Conservation (phyloP, 2,888 invertebrate genomes). For the Ichneumoninae sp. region DNA sequence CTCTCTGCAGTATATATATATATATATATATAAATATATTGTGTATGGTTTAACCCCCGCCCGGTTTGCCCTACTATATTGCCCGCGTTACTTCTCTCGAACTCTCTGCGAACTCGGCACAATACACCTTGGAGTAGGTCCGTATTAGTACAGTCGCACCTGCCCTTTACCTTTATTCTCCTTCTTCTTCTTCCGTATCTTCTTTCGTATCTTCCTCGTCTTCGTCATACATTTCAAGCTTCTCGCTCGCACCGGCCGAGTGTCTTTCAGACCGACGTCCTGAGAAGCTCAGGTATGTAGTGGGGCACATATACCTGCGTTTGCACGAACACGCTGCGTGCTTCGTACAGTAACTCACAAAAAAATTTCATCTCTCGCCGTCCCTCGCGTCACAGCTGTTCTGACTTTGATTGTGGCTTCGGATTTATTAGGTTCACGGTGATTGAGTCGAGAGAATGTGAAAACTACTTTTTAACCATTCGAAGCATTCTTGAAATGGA, state of each 20-base stretch:
- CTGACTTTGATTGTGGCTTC: slow-evolving; percentile 53
- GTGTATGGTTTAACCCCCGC: slow-evolving; percentile 51
- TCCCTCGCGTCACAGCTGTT: slow-evolving; percentile 48
- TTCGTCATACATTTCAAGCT: slow-evolving; percentile 37
- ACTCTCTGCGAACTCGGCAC: slow-evolving; percentile 13
- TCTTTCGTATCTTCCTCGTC: slow-evolving; percentile 29
- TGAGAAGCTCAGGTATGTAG: slow-evolving; percentile 48
- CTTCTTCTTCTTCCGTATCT: slow-evolving; percentile 20
- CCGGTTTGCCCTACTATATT: slow-evolving; percentile 22
- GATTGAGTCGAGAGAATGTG: background rate
- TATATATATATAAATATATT: slow-evolving; percentile 52
- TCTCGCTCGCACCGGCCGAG: slow-evolving; percentile 13
- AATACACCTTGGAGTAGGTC: slow-evolving; percentile 68
- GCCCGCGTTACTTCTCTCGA: slow-evolving; percentile 14
- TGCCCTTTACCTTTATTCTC: slow-evolving; percentile 79
- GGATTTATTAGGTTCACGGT: slow-evolving; percentile 37
- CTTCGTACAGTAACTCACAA: slow-evolving; percentile 57
- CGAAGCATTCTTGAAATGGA: background rate
- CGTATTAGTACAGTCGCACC: slow-evolving; percentile 79
- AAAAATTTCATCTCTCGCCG: slow-evolving; percentile 23
- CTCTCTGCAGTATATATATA: slow-evolving; percentile 48
- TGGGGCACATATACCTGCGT: slow-evolving; percentile 31
- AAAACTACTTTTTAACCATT: background rate
- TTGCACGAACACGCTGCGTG: slow-evolving; percentile 22
- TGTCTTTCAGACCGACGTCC: slow-evolving; percentile 26